These are phyloP conservation scores for human DNA, from an alignment of 2,113 vertebrate genomes.

Conservation along the genomic window DNA sequence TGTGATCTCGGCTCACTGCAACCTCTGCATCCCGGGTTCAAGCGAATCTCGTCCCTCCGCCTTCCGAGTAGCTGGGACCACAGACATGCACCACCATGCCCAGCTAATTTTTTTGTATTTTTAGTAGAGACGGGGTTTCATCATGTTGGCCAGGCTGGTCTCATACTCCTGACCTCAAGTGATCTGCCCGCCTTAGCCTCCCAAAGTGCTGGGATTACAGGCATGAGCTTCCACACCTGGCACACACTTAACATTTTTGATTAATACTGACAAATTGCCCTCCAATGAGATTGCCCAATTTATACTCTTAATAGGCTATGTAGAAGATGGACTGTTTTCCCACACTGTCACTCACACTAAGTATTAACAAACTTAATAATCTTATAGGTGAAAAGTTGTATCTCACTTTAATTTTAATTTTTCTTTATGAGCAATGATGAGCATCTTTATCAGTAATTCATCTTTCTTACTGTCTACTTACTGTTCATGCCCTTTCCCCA, in stretches of 20 bases:
- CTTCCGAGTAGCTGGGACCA: no score
- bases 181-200: no score
- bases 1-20: no score
- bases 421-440: neutral
- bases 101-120: no score
- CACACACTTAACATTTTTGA: neutral
- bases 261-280: neutral
- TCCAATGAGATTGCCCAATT: neutral
- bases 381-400: neutral
- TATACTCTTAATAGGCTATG: neutral
- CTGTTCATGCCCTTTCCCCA: neutral
- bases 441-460: neutral
- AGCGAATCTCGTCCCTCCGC: no score
- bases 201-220: no score
- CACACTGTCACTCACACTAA: neutral
- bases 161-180: no score
- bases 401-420: neutral
- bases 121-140: no score
- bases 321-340: neutral
- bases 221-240: no score
- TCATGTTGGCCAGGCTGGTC: no score
- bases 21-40: no score
- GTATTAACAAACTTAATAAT: neutral
- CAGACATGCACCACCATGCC: no score
- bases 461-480: neutral